phyloP scores from a whole-genome alignment of 2,888 invertebrate genomes.

The Eledona agricola region DNA sequence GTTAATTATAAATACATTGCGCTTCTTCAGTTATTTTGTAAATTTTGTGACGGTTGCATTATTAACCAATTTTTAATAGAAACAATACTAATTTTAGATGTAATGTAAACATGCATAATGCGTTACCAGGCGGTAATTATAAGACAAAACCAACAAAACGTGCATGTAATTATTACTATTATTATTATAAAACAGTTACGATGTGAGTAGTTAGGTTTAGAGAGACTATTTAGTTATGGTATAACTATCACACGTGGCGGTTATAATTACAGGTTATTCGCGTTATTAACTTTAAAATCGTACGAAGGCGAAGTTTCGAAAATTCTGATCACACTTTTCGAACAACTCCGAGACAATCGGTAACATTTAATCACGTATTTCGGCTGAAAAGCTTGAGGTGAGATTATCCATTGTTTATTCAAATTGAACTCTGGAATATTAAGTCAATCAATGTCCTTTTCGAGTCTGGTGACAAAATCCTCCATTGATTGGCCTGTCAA shows the following conservation, averaged over 20 bases:
- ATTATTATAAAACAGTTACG: conserved; percentile 37
- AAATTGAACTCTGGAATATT: conserved; percentile 61
- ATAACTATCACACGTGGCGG: conserved; percentile 23
- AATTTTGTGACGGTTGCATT: no score
- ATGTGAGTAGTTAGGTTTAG: conserved; percentile 27
- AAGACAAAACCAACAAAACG: conserved; percentile 23
- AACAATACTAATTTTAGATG: no score
- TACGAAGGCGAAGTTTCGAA: no score
- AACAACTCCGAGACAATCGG: conserved; percentile 43
- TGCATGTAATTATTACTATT: no score
- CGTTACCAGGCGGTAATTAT: conserved; percentile 28
- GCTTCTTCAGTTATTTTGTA: conserved; percentile 6
- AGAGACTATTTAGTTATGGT: conserved; percentile 38
- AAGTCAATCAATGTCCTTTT: conserved; percentile 62
- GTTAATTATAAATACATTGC: no score
- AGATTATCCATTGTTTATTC: conserved; percentile 63
- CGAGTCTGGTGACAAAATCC: conserved; percentile 62
- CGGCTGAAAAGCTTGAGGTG: conserved; percentile 43
- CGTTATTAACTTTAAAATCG: conserved; percentile 32
- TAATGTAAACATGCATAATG: no score
- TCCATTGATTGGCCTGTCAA: conserved; percentile 64
- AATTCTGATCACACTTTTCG: conserved; percentile 16
- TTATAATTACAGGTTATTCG: conserved; percentile 35
- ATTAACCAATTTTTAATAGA: no score
- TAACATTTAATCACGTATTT: conserved; percentile 57